phyloP scores from a whole-genome alignment of 1,140 invertebrate genomes.

The Drosophila sp. region DNA sequence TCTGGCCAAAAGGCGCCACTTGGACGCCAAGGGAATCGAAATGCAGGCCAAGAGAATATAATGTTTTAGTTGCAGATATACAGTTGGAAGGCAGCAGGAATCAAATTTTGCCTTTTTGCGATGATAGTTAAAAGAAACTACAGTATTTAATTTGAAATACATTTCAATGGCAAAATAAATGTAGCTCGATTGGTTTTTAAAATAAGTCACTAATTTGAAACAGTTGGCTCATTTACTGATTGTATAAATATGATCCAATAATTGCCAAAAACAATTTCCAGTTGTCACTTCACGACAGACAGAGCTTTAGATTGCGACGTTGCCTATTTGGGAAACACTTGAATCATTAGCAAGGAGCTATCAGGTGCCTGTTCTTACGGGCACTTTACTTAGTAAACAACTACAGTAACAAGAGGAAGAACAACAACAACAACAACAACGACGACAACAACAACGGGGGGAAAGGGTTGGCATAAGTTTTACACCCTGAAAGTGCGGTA shows the following conservation, averaged over 20 bases:
- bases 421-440: conserved; percentile 5
- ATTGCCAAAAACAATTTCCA: conserved; percentile 19
- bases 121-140: no score
- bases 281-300: no score
- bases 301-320: background rate
- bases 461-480: conserved; percentile 37
- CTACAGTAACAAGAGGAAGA: conserved; percentile 7
- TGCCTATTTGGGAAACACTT: conserved; percentile 37
- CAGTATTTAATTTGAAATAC: background rate
- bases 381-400: conserved; percentile 34
- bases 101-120: background rate
- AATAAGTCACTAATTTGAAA: no score
- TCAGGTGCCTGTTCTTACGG: conserved; percentile 30
- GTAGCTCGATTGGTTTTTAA: no score
- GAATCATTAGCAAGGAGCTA: conserved; percentile 45
- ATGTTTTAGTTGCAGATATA: conserved; percentile 21
- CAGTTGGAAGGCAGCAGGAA: background rate
- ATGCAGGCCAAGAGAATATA: conserved; percentile 35
- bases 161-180: no score
- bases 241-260: background rate
- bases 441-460: conserved; percentile 6
- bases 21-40: conserved; percentile 45
- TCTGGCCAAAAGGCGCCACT: conserved; percentile 55
- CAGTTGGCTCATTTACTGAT: background rate
- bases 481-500: conserved; percentile 59